Base-by-base conservation (phyloP, 2,113 vertebrate genomes). In the Ammodytes marinus region DNA sequence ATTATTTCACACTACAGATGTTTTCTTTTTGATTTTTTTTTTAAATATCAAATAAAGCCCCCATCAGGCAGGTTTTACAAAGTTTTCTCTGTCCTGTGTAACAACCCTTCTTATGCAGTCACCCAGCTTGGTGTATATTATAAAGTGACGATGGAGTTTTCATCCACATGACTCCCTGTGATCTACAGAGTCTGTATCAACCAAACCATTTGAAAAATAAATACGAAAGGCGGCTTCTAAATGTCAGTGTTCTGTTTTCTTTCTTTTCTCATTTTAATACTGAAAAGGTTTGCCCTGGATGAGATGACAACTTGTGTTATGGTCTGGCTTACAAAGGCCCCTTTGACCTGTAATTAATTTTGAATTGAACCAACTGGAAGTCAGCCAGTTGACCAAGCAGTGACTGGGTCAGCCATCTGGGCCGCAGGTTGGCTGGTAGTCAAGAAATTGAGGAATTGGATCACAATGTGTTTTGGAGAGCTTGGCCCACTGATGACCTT, bases 191-290 rank as follows among this genome's bases (percentile, higher is more conserved):
- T 89, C 90, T 95, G 89, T 93, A 87, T 87, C 88, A 88, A 93
- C 86, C 82, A 83, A 90, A 88, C 84, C 71, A 77, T 90, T 93
- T 92, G 58, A 93, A 93, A 86, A 94, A 95, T 94, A 95, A 95
- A 94, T 84, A 90, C 40, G 17, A 92, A 27, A 93, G 83, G 85
- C 90, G 91, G 84, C 85, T 92, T 89, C 79, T 94, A 89, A 53
- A 74, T 63, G 27, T 49, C 49, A 72, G 47, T 69, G 67, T 84
- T 58, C 60, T 49, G 0, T 39, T 53, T 64, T 75, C n/a, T 19
- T 67, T 57, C 55, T 64, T 55, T 19, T 40, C 1, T 49, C 55
- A 58, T 49, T 13, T 35, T 57, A 0, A n/a, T 4, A 0, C 8
- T 61, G 1, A 46, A 37, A 43, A 10, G 8, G 2, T 17, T 43